Base-by-base conservation (phyloP, 2,888 invertebrate species). In the Amblyjoppa fuscipennis region DNA sequence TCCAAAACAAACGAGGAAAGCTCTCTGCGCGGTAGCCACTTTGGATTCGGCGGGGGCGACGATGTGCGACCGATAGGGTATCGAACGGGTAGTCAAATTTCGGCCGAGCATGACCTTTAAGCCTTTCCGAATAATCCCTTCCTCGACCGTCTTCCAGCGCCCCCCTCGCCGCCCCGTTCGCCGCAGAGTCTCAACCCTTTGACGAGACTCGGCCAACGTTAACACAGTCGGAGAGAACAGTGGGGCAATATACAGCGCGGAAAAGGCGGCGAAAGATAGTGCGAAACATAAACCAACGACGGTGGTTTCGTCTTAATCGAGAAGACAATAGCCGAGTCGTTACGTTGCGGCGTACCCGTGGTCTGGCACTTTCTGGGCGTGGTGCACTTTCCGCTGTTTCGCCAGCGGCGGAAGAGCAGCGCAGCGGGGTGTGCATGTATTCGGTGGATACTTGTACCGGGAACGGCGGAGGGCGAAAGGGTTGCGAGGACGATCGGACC, bases 251-350 rank as follows among this genome's bases (percentile, higher is more conserved):
- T 68, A 68, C 0, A 13, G 31, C 11, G 61, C 41, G 13, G 0
- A 31, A 61, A 56, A 56, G 38, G 41, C 25, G 20, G n/a, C n/a
- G 49, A 56, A 56, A 68, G n/a, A 20, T n/a, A 38, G 28, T 7
- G 38, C n/a, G n/a, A 31, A 38, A 53, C 13, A 5, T 16, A 28
- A 11, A 28, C 51, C 45, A 51, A 70, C 69, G 64, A 49, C 76
- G 59, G 85, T 68, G 85, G 77, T 85, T 87, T 87, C 80, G 75
- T 79, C 84, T 81, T 89, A 89, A 90, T 90, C 87, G 87, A 74
- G 80, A 66, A 85, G 83, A 89, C 89, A 90, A 90, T 89, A 69
- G 66, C 41, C 56, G 64, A 83, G 89, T 91, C 91, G 90, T 91
- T 91, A 91, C 87, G 81, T 91, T 89, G 91, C 78, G 91, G 90